Percentiles rank a stretch among this genome's conserved stretches.
Conservation (phyloP, 2,888 invertebrate species). For the Oligia strigilis region DNA sequence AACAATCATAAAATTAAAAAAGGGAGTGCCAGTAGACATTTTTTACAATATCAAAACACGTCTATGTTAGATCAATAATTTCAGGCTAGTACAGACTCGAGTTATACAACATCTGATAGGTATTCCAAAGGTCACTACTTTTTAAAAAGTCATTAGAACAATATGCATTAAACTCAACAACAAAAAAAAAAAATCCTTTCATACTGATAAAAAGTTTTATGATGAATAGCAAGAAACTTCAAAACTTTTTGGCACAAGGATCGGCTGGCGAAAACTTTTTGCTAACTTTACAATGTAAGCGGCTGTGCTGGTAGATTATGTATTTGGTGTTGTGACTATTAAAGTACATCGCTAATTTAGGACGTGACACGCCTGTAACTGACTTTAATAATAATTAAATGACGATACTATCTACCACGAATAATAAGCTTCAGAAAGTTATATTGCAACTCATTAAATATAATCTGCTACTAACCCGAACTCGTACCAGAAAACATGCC, state of each 20-base stretch:
- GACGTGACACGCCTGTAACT: constrained; percentile 16
- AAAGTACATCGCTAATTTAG: constrained; percentile 32
- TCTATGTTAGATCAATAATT: constrained; percentile 5
- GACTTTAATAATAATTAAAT: constrained; percentile 27
- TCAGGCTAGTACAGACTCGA: background rate
- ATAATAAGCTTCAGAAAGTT: constrained; percentile 31
- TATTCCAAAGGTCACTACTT: background rate
- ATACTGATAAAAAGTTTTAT: constrained; percentile 48
- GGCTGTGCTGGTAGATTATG: constrained; percentile 50
- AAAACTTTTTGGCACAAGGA: constrained; percentile 61
- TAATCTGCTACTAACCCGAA: constrained; percentile 18
- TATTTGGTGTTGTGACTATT: constrained; percentile 52
- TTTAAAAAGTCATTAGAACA: background rate
- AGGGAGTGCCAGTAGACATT: constrained; percentile 28
- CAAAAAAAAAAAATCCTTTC: constrained; percentile 39
- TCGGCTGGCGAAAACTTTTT: constrained; percentile 51
- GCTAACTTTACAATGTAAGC: constrained; percentile 53
- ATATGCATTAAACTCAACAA: background rate
- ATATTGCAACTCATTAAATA: constrained; percentile 29
- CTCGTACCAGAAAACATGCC: constrained; percentile 18
- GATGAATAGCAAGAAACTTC: constrained; percentile 48
- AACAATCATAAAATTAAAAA: constrained; percentile 64
- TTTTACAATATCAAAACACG: constrained; percentile 39
- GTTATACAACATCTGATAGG: background rate
- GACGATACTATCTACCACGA: background rate